Percentiles rank a stretch among this genome's conserved stretches.
Evolutionary conservation across 2,113 vertebrate species (phyloP).

Genomic region (Xyliphius kryptos): DNA sequence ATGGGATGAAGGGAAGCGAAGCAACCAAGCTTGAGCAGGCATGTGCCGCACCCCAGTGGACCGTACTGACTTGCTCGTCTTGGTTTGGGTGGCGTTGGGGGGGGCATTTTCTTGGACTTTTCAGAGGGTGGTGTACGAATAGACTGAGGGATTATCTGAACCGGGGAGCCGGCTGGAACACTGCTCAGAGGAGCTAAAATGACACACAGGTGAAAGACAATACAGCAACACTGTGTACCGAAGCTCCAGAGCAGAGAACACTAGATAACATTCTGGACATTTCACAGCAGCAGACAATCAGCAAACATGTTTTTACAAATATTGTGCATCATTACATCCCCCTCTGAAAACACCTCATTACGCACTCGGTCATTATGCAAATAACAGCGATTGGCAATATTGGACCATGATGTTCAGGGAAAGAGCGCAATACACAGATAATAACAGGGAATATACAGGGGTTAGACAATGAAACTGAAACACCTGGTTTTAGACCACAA

Average conservation of each 20-base stretch:
- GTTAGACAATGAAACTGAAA: no score
- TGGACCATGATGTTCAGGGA: no score
- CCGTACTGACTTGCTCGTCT: constrained; percentile 77
- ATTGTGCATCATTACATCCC: neutral
- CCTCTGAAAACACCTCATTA: neutral
- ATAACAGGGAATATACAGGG: no score
- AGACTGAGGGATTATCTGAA: constrained; percentile 63
- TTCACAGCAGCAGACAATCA: no score
- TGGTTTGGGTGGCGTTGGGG: constrained; percentile 75
- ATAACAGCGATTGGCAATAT: no score
- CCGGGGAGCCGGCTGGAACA: constrained; percentile 56
- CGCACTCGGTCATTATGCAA: no score
- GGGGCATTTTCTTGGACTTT: constrained; percentile 68
- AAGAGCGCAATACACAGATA: no score
- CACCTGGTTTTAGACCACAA: no score
- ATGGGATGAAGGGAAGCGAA: no score
- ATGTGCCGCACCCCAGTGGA: constrained; percentile 50
- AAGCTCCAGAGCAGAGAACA: constrained; percentile 31
- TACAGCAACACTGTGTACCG: constrained; percentile 38
- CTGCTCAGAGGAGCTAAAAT: constrained; percentile 57
- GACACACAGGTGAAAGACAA: constrained; percentile 45
- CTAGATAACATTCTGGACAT: no score
- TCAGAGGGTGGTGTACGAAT: constrained; percentile 64
- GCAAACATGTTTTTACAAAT: no score
- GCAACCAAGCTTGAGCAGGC: no score